A percentile compares a stretch with the other conserved stretches of the same genome.
phyloP scores from a whole-genome alignment of 2,888 invertebrate species.

The Lagria hirta region DNA sequence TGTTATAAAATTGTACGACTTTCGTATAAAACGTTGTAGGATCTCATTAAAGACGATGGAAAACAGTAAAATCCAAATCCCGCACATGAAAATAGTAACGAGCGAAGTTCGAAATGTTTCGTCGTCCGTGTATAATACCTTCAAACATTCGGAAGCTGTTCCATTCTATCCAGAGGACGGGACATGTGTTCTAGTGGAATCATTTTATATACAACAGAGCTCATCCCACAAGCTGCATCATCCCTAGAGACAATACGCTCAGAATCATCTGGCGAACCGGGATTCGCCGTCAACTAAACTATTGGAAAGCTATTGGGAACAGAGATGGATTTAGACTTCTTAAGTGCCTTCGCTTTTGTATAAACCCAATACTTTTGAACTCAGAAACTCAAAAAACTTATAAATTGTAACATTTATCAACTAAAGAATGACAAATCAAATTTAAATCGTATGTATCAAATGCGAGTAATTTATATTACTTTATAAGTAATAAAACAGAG shows the following conservation, averaged over 20 bases:
- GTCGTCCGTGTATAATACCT: slow-evolving; percentile 15
- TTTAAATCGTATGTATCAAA: too few relatives aligned
- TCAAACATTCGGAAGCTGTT: slow-evolving; percentile 19
- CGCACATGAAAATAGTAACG: slow-evolving; percentile 43
- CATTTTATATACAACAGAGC: slow-evolving; percentile 41
- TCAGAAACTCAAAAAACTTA: too few relatives aligned
- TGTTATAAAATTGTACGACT: slow-evolving; percentile 21
- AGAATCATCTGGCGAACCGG: slow-evolving; percentile 49
- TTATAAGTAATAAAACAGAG: too few relatives aligned
- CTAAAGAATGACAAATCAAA: too few relatives aligned
- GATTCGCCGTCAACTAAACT: slow-evolving; percentile 44
- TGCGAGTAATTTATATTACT: too few relatives aligned
- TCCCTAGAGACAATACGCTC: slow-evolving; percentile 39
- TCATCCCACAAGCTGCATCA: slow-evolving; percentile 35
- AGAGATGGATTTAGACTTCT: slow-evolving; percentile 32
- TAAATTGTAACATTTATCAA: too few relatives aligned
- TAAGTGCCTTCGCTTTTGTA: slow-evolving; percentile 9
- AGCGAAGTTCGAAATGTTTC: slow-evolving; percentile 37
- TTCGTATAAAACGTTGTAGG: slow-evolving; percentile 15
- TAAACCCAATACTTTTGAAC: too few relatives aligned
- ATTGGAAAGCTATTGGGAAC: slow-evolving; percentile 45
- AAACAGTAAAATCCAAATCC: slow-evolving; percentile 43
- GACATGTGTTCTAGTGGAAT: slow-evolving; percentile 47
- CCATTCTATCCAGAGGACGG: slow-evolving; percentile 25
- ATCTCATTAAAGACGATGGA: slow-evolving; percentile 32